Conservation (phyloP, 2,888 invertebrate genomes). For the Epinotia ramella region DNA sequence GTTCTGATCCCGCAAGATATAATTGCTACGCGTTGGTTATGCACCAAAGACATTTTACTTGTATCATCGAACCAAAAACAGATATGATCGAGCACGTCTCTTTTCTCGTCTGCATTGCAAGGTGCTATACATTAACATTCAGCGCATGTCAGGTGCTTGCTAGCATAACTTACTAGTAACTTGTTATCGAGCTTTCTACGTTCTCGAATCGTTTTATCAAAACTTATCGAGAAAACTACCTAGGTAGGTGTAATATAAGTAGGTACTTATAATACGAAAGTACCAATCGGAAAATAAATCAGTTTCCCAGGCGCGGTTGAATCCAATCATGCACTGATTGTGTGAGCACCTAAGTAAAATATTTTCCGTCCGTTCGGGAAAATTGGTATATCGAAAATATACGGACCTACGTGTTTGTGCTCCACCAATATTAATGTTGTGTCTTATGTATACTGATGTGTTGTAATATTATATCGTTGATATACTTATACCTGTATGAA, state of each 20-base stretch:
- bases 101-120: conserved; percentile 15
- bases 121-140: conserved; percentile 36
- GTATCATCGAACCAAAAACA: background rate
- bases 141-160: conserved; percentile 17
- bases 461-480: background rate
- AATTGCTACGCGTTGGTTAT: too few species aligned
- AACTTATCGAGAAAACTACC: conserved; percentile 15
- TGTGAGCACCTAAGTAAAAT: conserved; percentile 52
- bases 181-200: conserved; percentile 15
- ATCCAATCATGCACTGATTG: conserved; percentile 51
- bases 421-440: conserved; percentile 21
- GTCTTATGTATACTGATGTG: conserved; percentile 7
- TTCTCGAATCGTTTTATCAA: background rate
- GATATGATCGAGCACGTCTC: conserved; percentile 11
- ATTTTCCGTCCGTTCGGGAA: conserved; percentile 48
- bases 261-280: conserved; percentile 49
- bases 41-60: background rate
- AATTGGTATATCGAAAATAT: conserved; percentile 40
- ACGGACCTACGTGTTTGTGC: conserved; percentile 18
- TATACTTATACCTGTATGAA: background rate
- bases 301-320: conserved; percentile 50
- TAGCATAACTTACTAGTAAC: conserved; percentile 32
- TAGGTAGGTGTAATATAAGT: conserved; percentile 2
- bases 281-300: conserved; percentile 56
- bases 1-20: background rate